Conservation (phyloP, 2,888 invertebrate species). For the Amphipoea lucens region DNA sequence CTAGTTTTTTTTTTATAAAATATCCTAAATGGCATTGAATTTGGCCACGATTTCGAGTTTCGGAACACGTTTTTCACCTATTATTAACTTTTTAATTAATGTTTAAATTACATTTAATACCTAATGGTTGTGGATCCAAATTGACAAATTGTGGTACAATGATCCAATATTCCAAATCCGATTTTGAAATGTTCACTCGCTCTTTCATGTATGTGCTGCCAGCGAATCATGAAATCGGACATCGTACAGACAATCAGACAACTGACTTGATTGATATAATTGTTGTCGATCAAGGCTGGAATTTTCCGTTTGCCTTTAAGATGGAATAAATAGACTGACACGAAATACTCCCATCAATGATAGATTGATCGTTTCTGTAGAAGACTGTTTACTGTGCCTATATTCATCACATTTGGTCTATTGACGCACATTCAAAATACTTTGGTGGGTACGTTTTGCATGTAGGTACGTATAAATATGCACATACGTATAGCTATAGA, state of each 20-base stretch:
- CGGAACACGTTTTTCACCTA: background rate
- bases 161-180: slow-evolving; percentile 6
- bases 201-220: slow-evolving; percentile 21
- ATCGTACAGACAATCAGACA: slow-evolving; percentile 69
- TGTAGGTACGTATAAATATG: background rate
- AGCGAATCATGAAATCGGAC: slow-evolving; percentile 59
- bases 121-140: background rate
- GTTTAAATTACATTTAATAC: background rate
- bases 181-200: background rate
- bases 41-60: background rate
- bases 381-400: slow-evolving; percentile 9
- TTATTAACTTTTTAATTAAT: background rate
- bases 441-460: background rate
- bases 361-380: slow-evolving; percentile 48
- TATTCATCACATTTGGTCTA: slow-evolving; percentile 8
- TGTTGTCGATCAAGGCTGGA: slow-evolving; percentile 81
- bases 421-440: slow-evolving; percentile 27
- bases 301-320: slow-evolving; percentile 82
- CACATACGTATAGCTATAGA: background rate
- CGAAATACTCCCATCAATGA: slow-evolving; percentile 54
- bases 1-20: background rate
- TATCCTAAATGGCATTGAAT: background rate
- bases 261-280: slow-evolving; percentile 82
- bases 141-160: background rate
- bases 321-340: slow-evolving; percentile 66